A percentile compares a stretch with the other conserved stretches of the same genome.
Conservation (phyloP, 2,888 invertebrate genomes). For the Xanthia icteritia region DNA sequence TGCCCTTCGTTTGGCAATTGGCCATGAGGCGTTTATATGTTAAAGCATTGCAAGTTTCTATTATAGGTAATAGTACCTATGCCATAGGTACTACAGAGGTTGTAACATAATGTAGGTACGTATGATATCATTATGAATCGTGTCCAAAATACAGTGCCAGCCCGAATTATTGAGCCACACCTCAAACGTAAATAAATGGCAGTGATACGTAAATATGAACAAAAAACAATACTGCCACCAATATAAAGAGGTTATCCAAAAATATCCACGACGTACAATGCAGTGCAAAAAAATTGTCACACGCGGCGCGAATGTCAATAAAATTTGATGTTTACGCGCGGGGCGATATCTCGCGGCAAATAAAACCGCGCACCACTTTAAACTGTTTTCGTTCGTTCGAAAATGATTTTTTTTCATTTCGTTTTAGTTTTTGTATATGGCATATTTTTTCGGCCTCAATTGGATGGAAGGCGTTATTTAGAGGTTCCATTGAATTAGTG, state of each 20-base stretch:
- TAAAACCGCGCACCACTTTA: slow-evolving; percentile 77
- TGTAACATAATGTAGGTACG: background rate
- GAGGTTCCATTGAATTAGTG: slow-evolving; percentile 47
- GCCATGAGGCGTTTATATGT: background rate
- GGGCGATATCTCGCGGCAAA: slow-evolving; percentile 80
- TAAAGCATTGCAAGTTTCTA: background rate
- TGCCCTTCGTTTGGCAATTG: background rate
- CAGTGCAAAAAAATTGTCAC: slow-evolving; percentile 80
- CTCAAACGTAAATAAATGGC: slow-evolving; percentile 53
- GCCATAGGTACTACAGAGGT: background rate
- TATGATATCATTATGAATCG: slow-evolving; percentile 12
- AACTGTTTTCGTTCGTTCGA: slow-evolving; percentile 74
- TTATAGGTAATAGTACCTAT: too few relatives aligned
- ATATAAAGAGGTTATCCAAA: slow-evolving; percentile 69
- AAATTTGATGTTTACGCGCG: slow-evolving; percentile 86
- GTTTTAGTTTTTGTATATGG: slow-evolving; percentile 55
- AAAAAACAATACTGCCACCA: slow-evolving; percentile 61
- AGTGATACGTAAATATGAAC: slow-evolving; percentile 55
- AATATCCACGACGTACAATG: slow-evolving; percentile 70
- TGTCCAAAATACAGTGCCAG: slow-evolving; percentile 28
- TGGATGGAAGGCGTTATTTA: slow-evolving; percentile 49
- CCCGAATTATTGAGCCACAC: slow-evolving; percentile 44
- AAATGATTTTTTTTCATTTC: slow-evolving; percentile 72
- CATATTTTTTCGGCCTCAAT: slow-evolving; percentile 46
- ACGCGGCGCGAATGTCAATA: slow-evolving; percentile 82